A percentile compares a stretch with the other conserved stretches of the same genome.
Evolutionary conservation across 2,888 invertebrate species (phyloP).

Genomic region (Yponomeuta sedellus): DNA sequence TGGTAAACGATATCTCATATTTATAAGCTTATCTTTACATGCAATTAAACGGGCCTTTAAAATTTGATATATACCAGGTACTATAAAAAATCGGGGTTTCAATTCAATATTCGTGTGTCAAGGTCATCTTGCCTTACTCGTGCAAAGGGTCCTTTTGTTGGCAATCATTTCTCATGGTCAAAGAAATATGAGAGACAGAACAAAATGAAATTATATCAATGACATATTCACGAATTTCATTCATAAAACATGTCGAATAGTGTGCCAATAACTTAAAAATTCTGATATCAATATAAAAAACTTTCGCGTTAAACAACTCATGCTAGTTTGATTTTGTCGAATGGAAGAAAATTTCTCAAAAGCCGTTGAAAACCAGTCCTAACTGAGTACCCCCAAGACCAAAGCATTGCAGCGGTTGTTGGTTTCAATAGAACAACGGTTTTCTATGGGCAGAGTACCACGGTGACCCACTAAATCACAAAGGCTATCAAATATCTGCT

Average conservation of each 20-base stretch:
- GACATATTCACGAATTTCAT: too few species aligned
- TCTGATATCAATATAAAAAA: too few species aligned
- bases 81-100: neutral
- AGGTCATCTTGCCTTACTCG: neutral
- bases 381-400: neutral
- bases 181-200: neutral
- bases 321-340: too few species aligned
- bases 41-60: neutral
- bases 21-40: neutral
- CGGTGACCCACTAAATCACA: conserved; percentile 56
- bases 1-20: neutral
- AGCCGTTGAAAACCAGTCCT: neutral
- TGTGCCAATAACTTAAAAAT: too few species aligned
- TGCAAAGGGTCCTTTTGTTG: conserved; percentile 2
- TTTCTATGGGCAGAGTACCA: conserved; percentile 20
- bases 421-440: conserved; percentile 28
- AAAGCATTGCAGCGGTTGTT: conserved; percentile 8
- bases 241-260: too few species aligned
- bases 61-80: neutral
- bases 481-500: conserved; percentile 57
- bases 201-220: neutral
- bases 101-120: neutral
- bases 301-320: too few species aligned
- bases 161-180: neutral
- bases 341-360: neutral